phyloP scores from a whole-genome alignment of 2,113 vertebrate species.

The Etheostoma cragini region DNA sequence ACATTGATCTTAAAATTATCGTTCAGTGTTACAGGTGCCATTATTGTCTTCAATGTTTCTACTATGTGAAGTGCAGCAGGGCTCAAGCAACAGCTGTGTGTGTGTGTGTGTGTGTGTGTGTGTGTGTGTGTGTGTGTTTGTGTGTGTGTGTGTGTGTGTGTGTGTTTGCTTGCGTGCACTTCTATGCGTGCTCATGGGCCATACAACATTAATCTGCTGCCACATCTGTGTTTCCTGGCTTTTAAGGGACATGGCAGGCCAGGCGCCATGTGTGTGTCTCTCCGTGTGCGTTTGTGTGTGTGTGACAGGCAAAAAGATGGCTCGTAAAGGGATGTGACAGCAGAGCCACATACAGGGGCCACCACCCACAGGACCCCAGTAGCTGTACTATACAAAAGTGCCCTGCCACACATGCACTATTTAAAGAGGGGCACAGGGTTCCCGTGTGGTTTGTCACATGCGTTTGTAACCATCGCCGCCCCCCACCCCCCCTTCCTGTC shows the following conservation, averaged over 20 bases:
- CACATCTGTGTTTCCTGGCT: conserved; percentile 79
- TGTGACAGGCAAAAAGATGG: conserved; percentile 66
- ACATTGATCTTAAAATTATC: conserved; percentile 2
- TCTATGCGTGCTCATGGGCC: conserved; percentile 62
- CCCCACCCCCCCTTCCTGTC: not conserved
- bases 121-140: conserved; percentile 42
- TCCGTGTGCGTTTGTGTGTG: conserved; percentile 52
- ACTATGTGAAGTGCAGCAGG: conserved; percentile 17
- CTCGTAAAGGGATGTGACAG: conserved; percentile 80
- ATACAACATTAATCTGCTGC: conserved; percentile 84
- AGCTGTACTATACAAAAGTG: conserved; percentile 60
- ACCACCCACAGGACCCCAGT: conserved; percentile 73
- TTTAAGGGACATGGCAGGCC: conserved; percentile 80
- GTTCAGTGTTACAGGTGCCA: conserved; percentile 32
- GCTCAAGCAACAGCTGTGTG: conserved; percentile 12
- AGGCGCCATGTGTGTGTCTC: conserved; percentile 55
- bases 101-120: conserved; percentile 40
- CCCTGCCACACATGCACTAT: conserved; percentile 49
- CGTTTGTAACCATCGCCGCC: conserved; percentile 38
- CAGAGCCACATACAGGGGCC: conserved; percentile 71
- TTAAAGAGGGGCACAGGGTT: conserved; percentile 60
- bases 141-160: conserved; percentile 26
- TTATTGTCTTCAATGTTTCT: conserved; percentile 34
- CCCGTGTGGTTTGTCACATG: conserved; percentile 61
- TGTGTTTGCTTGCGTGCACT: not conserved